Evolutionary conservation across 2,797 vertebrate genomes (phyloP).

Genomic region (Mus spretus): DNA sequence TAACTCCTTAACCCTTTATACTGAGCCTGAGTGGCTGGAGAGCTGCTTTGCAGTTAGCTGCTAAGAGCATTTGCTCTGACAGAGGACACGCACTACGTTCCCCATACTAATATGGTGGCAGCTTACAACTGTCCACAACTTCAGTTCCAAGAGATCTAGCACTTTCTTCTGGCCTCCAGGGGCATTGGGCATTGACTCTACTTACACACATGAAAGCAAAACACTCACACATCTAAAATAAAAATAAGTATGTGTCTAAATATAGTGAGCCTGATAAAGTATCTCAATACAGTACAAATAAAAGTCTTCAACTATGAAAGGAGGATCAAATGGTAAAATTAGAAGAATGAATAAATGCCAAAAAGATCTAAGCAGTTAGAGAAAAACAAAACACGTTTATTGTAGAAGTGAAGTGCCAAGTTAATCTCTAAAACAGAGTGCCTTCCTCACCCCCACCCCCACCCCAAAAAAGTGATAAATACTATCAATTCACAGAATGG

Average conservation of each 20-base stretch:
- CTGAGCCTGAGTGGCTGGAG: background rate
- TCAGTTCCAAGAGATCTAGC: background rate
- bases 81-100: background rate
- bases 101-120: background rate
- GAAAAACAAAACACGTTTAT: background rate
- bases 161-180: background rate
- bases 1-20: constrained; percentile 7
- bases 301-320: constrained; percentile 50
- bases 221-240: background rate
- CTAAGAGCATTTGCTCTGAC: background rate
- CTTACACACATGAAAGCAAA: background rate
- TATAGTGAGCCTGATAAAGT: background rate
- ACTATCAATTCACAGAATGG: constrained; percentile 13
- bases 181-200: background rate
- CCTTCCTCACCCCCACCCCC: background rate
- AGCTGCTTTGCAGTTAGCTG: background rate
- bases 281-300: constrained; percentile 9
- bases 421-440: constrained; percentile 39
- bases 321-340: constrained; percentile 38
- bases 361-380: constrained; percentile 38
- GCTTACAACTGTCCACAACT: background rate
- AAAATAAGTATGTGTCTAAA: background rate
- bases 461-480: background rate
- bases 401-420: background rate
- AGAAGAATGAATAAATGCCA: constrained; percentile 52